Conservation (phyloP, 1,140 invertebrate genomes). For the Psilanteris sp. region DNA sequence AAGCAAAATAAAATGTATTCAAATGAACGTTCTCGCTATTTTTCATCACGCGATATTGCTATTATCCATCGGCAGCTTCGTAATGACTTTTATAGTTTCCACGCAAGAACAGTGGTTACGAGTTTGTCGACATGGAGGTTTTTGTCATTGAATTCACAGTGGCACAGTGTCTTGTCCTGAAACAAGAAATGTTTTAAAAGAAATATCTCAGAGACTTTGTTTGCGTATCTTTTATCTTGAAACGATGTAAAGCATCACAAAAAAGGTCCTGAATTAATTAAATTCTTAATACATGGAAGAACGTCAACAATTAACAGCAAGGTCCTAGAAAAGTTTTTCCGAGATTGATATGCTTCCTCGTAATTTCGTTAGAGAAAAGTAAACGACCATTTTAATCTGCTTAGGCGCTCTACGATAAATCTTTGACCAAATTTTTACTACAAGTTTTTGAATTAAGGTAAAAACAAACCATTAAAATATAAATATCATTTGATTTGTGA, state of each 20-base stretch:
- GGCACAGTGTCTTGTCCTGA: slow-evolving; percentile 1
- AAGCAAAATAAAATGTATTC: slow-evolving; percentile 44
- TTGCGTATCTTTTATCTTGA: slow-evolving; percentile 63
- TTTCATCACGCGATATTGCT: slow-evolving; percentile 51
- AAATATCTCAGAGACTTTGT: slow-evolving; percentile 44
- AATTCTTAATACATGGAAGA: slow-evolving; percentile 56
- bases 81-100: slow-evolving; percentile 31
- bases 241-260: slow-evolving; percentile 34
- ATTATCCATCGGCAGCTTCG: slow-evolving; percentile 45
- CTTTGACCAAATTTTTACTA: slow-evolving; percentile 66
- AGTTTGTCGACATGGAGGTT: slow-evolving; percentile 29
- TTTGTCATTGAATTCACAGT: slow-evolving; percentile 8
- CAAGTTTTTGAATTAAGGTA: too few relatives aligned
- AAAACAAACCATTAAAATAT: too few relatives aligned
- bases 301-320: slow-evolving; percentile 57
- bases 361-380: slow-evolving; percentile 63
- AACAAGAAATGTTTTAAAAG: slow-evolving; percentile 22
- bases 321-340: slow-evolving; percentile 46
- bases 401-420: slow-evolving; percentile 62
- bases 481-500: too few relatives aligned
- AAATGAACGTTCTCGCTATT: slow-evolving; percentile 10
- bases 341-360: slow-evolving; percentile 63
- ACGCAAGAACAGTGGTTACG: slow-evolving; percentile 21
- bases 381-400: slow-evolving; percentile 63
- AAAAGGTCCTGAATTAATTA: slow-evolving; percentile 64